Evolutionary conservation across 2,888 invertebrate species (phyloP), one percentile per base, ranked within the genome.

Genomic region (Ennomos quercinarius): DNA sequence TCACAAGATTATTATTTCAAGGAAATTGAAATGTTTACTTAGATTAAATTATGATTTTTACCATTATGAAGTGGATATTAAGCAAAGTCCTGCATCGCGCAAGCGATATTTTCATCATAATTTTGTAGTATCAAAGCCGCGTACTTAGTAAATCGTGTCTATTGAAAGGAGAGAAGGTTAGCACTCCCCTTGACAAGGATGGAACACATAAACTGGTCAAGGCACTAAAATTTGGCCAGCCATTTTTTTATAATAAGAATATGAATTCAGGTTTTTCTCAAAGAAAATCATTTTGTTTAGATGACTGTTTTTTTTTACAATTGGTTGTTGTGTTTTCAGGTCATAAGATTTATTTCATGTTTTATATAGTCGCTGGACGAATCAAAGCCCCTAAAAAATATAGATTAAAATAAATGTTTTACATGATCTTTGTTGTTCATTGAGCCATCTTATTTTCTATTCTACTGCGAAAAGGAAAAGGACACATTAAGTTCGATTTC

Each of bases 161-260:
- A 97, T 97, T 97, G 96, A 97, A 98, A 98, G 98, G 98, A 98
- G 98, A 98, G 98, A 96, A 93, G 95, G 96, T 96, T 96, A 96
- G 96, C 96, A 96, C 96, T 96, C 96, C 96, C 96, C 98, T 98
- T 95, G 98, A 97, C 97, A 98, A 98, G 97, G 97, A 96, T 96
- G 97, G 97, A 87, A 81, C 83, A 87, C 85, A 87, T 55, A 78
- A 75, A 76, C 64, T 78, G 84, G 82, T 81, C 77, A 81, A 77
- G 84, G 83, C 83, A 84, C 80, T 54, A 3, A 63, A 63, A 67
- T 77, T 27, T 81, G 77, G 80, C 80, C 83, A 77, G 74, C 72
- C 73, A 78, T 82, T 86, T 84, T 84, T 81, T 70, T 60, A 10
- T 27, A 10, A 3, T 44, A 35, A n/a, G 35, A 9, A 34, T 11